Evolutionary conservation across 2,888 invertebrate species (phyloP), one percentile per base, ranked within the genome.

Genomic region (Tridacna gigas): DNA sequence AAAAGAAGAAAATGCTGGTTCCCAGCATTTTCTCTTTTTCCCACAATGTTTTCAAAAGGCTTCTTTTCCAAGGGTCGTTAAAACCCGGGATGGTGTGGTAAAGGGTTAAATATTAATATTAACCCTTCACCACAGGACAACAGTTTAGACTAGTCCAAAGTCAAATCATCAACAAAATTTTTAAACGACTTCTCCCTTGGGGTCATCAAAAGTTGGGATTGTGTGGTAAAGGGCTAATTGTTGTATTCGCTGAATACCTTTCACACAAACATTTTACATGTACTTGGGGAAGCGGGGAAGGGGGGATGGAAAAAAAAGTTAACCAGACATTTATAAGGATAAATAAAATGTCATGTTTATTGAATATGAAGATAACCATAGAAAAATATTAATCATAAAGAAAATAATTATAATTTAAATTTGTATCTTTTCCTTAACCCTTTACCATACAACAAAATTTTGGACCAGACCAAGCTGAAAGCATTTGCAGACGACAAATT

Each of bases 21-120:
- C 4, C 63, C n/a, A 63, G 63, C 22, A 63, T 13, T 63, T 63
- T 63, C 63, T 22, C 25, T 22, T 22, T 63, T 63, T 63, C 13
- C 63, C 22, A 22, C 63, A 63, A 63, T 63, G 63, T 63, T 63
- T 63, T 63, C 63, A 3, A 63, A 22, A 63, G n/a, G 56, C n/a
- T 56, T n/a, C n/a, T 18, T 5, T 56, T 4, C 9, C 56, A 20
- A 5, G 56, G n/a, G 18, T n/a, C n/a, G 20, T 56, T 9, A 56
- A 56, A 56, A 20, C 2, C 4, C 2, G n/a, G 56, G 56, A 56
- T 20, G 1, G n/a, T 56, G 56, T 56, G 20, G 1, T 20, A 20
- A 1, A 3, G 56, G 56, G n/a, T 20, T 18, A 37, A 37, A 37
- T n/a, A n/a, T n/a, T n/a, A n/a, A n/a, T n/a, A n/a, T n/a, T n/a